Evolutionary conservation across 2,888 invertebrate species (phyloP), one percentile per base, ranked within the genome.

Genomic region (Esperia sulphurella): DNA sequence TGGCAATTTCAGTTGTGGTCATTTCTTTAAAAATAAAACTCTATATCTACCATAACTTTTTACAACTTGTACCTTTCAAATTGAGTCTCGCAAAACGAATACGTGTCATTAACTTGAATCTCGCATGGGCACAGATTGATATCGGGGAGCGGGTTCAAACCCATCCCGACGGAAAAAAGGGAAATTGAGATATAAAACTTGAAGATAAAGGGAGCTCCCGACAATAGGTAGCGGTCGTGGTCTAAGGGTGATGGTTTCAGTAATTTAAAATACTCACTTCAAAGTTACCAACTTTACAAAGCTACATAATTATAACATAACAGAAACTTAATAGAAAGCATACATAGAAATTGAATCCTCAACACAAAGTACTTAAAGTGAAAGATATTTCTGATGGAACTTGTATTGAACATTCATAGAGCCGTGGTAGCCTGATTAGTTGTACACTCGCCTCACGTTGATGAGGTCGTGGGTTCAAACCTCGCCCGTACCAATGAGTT

Each of bases 131-230:
- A 58, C 59, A 71, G 79, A 79, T 80, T 78, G 71, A 74, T 81
- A 81, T 78, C 79, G 54, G 44, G 33, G n/a, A 41, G 49, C 53
- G 59, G 58, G 53, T 59, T 59, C n/a, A 58, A 55, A 64, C 65
- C 68, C 64, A 59, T 61, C 63, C 58, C 59, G 53, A 43, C 46
- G 52, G 46, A 65, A 72, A 73, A 68, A 64, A n/a, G 58, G 71
- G 70, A 74, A 81, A 83, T 76, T 75, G 75, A 75, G 81, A 78
- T 75, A 83, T 81, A 80, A 81, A 80, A 68, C 64, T 63, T 62
- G 51, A 62, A 75, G 68, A 77, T 71, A 75, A 71, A 71, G 63
- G 65, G n/a, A n/a, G n/a, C n/a, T n/a, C n/a, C n/a, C n/a, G n/a
- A n/a, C n/a, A n/a, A n/a, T n/a, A n/a, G n/a, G n/a, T n/a, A 59